phyloP scores from a whole-genome alignment of 2,113 vertebrate genomes.

The Albula goreensis region DNA sequence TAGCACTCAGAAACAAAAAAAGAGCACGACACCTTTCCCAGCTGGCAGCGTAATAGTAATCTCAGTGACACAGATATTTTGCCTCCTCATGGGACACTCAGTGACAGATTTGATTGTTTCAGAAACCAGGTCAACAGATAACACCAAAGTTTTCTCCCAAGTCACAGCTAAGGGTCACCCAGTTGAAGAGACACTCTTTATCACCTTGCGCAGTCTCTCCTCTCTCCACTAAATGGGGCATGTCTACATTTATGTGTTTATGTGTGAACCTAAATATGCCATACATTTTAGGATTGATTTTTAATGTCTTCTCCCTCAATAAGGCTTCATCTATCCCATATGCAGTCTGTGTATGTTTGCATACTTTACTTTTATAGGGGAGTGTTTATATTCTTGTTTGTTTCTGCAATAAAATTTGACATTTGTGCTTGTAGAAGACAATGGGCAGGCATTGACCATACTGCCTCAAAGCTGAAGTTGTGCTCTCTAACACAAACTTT shows the following conservation, averaged over 20 bases:
- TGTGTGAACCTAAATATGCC: not conserved
- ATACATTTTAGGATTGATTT: no score
- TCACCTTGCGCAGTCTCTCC: not conserved
- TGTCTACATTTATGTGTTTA: not conserved
- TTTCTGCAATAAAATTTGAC: not conserved
- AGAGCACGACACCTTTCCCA: conserved; percentile 34
- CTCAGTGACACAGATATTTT: conserved; percentile 45
- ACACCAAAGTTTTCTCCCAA: not conserved
- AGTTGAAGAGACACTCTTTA: not conserved
- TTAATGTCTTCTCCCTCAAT: not conserved
- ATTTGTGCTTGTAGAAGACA: not conserved
- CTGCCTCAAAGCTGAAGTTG: no score
- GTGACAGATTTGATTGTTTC: conserved; percentile 29
- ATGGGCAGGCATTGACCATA: not conserved
- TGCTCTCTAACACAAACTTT: no score
- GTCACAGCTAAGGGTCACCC: not conserved
- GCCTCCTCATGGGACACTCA: conserved; percentile 27
- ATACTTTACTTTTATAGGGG: no score
- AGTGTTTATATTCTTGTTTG: conserved; percentile 20
- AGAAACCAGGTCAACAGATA: conserved; percentile 41
- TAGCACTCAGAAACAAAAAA: no score
- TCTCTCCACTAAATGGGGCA: not conserved
- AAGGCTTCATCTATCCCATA: not conserved
- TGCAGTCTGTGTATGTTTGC: no score
- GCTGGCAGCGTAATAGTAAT: conserved; percentile 37